Evolutionary conservation across 2,113 vertebrate genomes (phyloP).

Genomic region (Ariopsis seemanni): DNA sequence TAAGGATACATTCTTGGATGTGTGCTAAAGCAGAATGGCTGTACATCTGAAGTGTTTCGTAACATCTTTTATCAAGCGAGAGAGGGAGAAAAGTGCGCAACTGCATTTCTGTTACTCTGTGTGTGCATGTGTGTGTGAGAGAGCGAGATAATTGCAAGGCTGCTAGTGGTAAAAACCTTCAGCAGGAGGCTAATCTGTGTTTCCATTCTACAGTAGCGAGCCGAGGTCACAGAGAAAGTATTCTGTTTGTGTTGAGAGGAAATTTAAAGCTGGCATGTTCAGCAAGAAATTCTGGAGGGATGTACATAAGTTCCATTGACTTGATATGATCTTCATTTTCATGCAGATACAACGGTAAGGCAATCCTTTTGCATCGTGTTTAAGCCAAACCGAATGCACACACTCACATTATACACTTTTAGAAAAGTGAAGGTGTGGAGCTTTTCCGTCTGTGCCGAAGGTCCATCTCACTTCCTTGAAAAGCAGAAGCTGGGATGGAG

Average conservation of each 20-base stretch:
- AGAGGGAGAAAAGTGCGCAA: background rate
- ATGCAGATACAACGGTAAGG: background rate
- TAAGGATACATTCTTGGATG: background rate
- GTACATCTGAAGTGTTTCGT: background rate
- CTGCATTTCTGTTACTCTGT: background rate
- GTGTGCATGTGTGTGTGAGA: background rate
- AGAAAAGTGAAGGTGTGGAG: background rate
- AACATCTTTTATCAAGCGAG: background rate
- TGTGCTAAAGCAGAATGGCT: background rate
- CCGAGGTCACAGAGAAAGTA: background rate
- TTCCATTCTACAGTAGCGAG: background rate
- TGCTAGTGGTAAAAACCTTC: slow-evolving; percentile 1
- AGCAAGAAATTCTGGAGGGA: no score
- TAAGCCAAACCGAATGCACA: background rate
- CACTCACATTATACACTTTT: background rate
- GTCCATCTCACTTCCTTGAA: background rate
- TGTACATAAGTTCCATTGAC: background rate
- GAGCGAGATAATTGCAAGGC: background rate
- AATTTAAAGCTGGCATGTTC: background rate
- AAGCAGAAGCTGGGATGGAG: background rate
- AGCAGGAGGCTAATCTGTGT: slow-evolving; percentile 18
- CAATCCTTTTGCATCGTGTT: background rate
- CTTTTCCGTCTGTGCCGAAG: background rate
- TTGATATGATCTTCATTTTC: background rate
- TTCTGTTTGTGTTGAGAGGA: background rate